phyloP scores from a whole-genome alignment of 1,140 invertebrate genomes.

The Diabrotica virgifera region DNA sequence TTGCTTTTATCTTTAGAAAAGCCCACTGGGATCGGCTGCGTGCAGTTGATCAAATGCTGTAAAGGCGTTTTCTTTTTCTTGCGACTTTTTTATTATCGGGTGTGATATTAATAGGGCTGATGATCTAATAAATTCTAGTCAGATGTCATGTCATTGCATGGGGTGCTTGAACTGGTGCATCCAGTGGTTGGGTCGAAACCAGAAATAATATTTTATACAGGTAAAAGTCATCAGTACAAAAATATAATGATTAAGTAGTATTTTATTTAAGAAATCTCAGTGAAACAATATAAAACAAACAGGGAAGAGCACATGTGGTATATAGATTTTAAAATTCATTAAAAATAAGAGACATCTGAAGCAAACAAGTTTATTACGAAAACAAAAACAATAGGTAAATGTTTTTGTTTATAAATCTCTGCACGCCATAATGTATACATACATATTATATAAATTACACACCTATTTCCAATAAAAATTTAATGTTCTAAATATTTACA shows the following conservation, averaged over 20 bases:
- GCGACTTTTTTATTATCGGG: neutral
- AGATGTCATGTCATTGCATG: neutral
- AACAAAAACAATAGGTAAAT: no score
- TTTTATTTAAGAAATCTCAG: no score
- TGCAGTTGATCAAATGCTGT: constrained; percentile 6
- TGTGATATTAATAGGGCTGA: neutral
- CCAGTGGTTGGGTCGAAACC: neutral
- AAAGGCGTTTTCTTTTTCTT: constrained; percentile 7
- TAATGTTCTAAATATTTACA: no score
- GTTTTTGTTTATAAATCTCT: no score
- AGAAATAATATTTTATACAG: neutral
- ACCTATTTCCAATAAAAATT: no score
- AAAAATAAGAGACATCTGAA: no score
- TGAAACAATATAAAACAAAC: no score
- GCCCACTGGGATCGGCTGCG: constrained; percentile 17
- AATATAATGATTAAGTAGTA: neutral
- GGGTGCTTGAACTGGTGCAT: constrained; percentile 1
- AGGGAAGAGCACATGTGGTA: no score
- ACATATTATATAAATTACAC: no score
- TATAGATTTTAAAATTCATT: no score
- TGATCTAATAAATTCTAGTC: neutral
- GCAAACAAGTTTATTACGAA: no score
- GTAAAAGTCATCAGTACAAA: neutral
- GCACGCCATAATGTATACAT: no score
- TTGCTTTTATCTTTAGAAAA: constrained; percentile 20